These are phyloP conservation scores for Myocastor coypus DNA, from an alignment of 2,113 vertebrate species.

Conservation along the genomic window DNA sequence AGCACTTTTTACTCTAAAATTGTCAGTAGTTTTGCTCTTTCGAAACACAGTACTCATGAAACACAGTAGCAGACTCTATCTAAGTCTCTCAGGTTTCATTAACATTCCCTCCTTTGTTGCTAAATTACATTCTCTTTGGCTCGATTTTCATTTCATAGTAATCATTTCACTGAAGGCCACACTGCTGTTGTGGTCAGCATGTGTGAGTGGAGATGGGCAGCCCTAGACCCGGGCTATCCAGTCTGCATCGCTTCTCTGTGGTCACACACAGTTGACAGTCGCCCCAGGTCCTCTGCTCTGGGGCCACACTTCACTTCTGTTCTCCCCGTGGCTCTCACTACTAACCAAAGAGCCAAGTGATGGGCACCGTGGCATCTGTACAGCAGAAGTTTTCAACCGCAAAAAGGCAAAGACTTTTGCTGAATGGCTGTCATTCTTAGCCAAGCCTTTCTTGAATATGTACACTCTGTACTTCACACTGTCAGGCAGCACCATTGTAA, in stretches of 20 bases:
- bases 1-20: not conserved
- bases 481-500: not conserved
- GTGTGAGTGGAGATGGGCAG: not conserved
- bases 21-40: slow-evolving; percentile 1
- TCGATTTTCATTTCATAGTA: not conserved
- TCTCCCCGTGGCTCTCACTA: not conserved
- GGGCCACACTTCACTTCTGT: not conserved
- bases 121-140: not conserved
- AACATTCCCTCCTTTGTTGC: not conserved
- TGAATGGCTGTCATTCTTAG: not conserved
- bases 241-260: not conserved
- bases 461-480: not conserved
- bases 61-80: not conserved
- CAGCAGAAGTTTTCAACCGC: not conserved
- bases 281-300: not conserved
- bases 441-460: not conserved
- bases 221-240: not conserved
- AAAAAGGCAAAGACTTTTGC: not conserved
- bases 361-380: not conserved
- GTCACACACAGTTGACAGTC: not conserved
- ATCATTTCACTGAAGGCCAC: not conserved
- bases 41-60: not conserved
- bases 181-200: not conserved
- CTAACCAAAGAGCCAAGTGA: not conserved
- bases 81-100: not conserved